Percentiles rank a stretch among this genome's conserved stretches.
These are phyloP conservation scores for Drosophila buzzatii DNA, from an alignment of 2,888 invertebrate species.

Conservation along the genomic window DNA sequence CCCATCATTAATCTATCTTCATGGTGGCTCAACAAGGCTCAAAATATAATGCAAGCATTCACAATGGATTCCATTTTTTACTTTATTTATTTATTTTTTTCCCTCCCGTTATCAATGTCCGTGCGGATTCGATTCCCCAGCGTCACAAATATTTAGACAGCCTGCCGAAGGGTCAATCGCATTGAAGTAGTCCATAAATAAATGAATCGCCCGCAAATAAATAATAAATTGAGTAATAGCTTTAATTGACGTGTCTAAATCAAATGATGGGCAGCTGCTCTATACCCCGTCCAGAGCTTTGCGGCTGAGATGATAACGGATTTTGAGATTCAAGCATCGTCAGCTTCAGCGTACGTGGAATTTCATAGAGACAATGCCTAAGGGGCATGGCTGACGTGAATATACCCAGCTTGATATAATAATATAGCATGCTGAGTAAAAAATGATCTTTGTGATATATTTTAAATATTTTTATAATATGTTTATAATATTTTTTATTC, in stretches of 20 bases:
- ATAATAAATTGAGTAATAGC: constrained; percentile 76
- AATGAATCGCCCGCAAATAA: constrained; percentile 58
- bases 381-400: not conserved
- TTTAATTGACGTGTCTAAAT: constrained; percentile 69
- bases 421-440: too few relatives aligned
- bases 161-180: constrained; percentile 28
- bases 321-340: constrained; percentile 41
- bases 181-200: constrained; percentile 56
- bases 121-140: constrained; percentile 40
- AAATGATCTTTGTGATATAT: not conserved
- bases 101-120: not conserved
- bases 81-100: not conserved
- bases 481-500: not conserved
- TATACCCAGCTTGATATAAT: not conserved
- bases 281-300: not conserved
- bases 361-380: constrained; percentile 9
- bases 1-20: constrained; percentile 73
- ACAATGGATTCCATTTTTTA: constrained; percentile 24
- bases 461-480: not conserved
- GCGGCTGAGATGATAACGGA: not conserved
- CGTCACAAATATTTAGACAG: constrained; percentile 19
- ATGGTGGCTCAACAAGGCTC: constrained; percentile 25
- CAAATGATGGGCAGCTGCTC: constrained; percentile 29
- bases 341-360: constrained; percentile 48
- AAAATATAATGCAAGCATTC: constrained; percentile 25